Conservation (phyloP, 2,797 vertebrate genomes). For the Scarus forsteni region DNA sequence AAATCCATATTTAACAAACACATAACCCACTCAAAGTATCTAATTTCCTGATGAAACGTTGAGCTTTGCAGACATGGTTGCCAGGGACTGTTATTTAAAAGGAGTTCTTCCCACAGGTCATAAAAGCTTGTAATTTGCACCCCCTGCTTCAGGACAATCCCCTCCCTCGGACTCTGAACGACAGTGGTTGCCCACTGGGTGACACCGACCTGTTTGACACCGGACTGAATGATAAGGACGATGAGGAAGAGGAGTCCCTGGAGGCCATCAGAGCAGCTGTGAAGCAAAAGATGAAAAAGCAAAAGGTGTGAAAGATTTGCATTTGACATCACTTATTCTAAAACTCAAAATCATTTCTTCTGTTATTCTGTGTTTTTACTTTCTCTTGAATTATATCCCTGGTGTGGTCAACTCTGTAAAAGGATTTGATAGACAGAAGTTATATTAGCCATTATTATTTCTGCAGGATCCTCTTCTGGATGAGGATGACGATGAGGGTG, state of each 20-base stretch:
- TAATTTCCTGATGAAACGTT: too few relatives aligned
- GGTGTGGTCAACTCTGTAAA: too few relatives aligned
- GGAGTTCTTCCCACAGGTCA: background rate
- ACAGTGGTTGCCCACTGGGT: slow-evolving; percentile 93
- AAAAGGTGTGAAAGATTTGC: slow-evolving; percentile 65
- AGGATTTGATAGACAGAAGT: too few relatives aligned
- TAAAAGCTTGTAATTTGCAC: background rate
- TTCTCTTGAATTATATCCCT: too few relatives aligned
- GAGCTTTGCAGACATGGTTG: too few relatives aligned
- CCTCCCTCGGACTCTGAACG: slow-evolving; percentile 80
- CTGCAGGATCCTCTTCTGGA: slow-evolving; percentile 64
- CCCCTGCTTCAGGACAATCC: slow-evolving; percentile 52
- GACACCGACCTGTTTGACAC: slow-evolving; percentile 94
- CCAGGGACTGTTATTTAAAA: background rate
- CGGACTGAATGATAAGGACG: slow-evolving; percentile 88
- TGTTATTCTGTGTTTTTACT: background rate
- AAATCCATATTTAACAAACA: too few relatives aligned
- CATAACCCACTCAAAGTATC: too few relatives aligned
- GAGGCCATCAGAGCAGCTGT: slow-evolving; percentile 89
- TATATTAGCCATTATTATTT: background rate
- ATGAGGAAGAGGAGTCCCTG: slow-evolving; percentile 90
- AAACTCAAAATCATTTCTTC: background rate
- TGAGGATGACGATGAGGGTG: slow-evolving; percentile 48
- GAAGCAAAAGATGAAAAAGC: slow-evolving; percentile 88
- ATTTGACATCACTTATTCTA: background rate